phyloP scores from a whole-genome alignment of 2,888 invertebrate species.

The Agrochola lota region DNA sequence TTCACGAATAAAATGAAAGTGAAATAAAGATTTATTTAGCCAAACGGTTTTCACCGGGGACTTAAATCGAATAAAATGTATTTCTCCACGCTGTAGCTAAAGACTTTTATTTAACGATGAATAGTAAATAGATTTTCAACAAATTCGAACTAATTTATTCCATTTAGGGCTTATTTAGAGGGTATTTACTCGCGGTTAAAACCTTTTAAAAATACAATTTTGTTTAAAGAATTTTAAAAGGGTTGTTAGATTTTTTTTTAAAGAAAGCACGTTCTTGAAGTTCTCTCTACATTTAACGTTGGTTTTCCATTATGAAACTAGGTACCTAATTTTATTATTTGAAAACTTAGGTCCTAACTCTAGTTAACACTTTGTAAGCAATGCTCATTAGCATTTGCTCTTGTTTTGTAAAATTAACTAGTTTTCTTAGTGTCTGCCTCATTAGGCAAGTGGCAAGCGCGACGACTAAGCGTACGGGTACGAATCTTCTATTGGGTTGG shows the following conservation, averaged over 20 bases:
- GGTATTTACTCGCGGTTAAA: background rate
- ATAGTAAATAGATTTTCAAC: conserved; percentile 37
- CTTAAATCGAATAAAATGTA: conserved; percentile 14
- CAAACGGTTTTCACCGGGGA: conserved; percentile 9
- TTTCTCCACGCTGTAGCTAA: background rate
- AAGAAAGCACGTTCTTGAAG: background rate
- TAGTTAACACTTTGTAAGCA: background rate
- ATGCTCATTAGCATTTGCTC: background rate
- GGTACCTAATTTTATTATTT: background rate
- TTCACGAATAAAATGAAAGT: background rate
- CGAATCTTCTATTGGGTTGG: background rate
- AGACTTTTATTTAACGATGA: conserved; percentile 10
- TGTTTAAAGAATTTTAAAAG: background rate
- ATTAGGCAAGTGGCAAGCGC: background rate
- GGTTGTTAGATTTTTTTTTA: conserved; percentile 1
- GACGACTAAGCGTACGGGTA: background rate
- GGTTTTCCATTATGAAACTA: conserved; percentile 19
- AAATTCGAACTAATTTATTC: conserved; percentile 19
- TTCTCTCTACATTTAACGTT: background rate
- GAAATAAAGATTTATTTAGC: conserved; percentile 11
- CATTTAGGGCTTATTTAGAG: conserved; percentile 9
- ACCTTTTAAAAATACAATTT: conserved; percentile 2
- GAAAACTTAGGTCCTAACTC: background rate
- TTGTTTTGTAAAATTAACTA: background rate
- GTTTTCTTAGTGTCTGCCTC: background rate